Percentiles rank a stretch among this genome's conserved stretches.
Evolutionary conservation across 2,113 vertebrate genomes (phyloP).

Genomic region (Seriola aureovittata): DNA sequence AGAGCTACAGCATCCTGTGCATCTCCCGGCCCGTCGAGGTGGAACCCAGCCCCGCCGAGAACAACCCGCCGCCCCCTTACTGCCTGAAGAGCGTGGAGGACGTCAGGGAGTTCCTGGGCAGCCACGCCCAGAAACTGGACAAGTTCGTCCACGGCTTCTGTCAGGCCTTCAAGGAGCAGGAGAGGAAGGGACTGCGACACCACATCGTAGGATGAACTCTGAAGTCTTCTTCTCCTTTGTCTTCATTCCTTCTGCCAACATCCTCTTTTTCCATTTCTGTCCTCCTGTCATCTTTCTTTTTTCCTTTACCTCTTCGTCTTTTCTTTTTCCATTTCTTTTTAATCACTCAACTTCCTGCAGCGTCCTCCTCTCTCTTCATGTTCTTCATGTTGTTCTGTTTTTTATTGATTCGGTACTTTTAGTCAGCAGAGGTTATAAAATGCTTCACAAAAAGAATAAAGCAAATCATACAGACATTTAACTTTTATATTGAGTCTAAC

Average conservation of each 20-base stretch:
- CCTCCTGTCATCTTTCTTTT: background rate
- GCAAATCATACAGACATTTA: no score
- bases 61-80: conserved; percentile 79
- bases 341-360: no score
- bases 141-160: conserved; percentile 89
- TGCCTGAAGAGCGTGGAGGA: conserved; percentile 92
- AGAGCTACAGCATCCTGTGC: conserved; percentile 95
- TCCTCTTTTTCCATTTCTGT: no score
- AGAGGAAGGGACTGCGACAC: conserved; percentile 93
- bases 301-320: background rate
- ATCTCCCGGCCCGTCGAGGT: conserved; percentile 91
- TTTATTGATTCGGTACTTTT: no score
- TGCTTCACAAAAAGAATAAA: no score
- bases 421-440: no score
- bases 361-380: no score
- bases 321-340: background rate
- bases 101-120: conserved; percentile 92
- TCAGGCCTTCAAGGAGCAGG: conserved; percentile 89
- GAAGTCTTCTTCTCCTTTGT: background rate
- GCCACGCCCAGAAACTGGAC: conserved; percentile 91
- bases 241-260: no score
- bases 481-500: no score
- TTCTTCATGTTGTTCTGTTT: no score
- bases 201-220: conserved; percentile 88
- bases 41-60: conserved; percentile 79